Evolutionary conservation across 2,797 vertebrate species (phyloP).

Genomic region (Schizopygopsis malacanthus): DNA sequence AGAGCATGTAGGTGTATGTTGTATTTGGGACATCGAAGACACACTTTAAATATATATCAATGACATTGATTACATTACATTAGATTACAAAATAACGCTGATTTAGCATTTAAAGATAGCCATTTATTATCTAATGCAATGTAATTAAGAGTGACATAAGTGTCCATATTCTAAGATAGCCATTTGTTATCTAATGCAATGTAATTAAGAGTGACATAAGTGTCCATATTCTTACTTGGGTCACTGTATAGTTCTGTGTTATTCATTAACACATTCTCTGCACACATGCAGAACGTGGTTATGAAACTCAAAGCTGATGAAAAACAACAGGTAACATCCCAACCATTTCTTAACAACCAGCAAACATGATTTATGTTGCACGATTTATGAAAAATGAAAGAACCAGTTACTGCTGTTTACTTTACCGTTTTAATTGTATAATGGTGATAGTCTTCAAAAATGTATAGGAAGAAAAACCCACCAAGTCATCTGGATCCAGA

Average conservation of each 20-base stretch:
- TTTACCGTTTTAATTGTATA: not conserved
- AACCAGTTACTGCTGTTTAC: not conserved
- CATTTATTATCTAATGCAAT: not conserved
- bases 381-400: not conserved
- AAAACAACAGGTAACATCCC: constrained; percentile 44
- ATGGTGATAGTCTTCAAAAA: constrained; percentile 6
- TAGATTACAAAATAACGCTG: not conserved
- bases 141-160: not conserved
- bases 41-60: not conserved
- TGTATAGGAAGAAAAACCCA: constrained; percentile 31
- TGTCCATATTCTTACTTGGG: not conserved
- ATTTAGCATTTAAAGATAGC: not conserved
- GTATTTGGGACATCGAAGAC: not conserved
- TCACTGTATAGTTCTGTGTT: not conserved
- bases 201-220: not conserved
- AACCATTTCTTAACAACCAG: not conserved
- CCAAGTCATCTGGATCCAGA: constrained; percentile 34
- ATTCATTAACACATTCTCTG: not conserved
- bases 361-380: not conserved
- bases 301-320: constrained; percentile 67
- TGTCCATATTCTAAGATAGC: not conserved
- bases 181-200: not conserved
- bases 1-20: not conserved
- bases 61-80: not conserved
- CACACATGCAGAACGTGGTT: constrained; percentile 64